phyloP scores from a whole-genome alignment of 1,140 invertebrate genomes.

The Platyura marginata region DNA sequence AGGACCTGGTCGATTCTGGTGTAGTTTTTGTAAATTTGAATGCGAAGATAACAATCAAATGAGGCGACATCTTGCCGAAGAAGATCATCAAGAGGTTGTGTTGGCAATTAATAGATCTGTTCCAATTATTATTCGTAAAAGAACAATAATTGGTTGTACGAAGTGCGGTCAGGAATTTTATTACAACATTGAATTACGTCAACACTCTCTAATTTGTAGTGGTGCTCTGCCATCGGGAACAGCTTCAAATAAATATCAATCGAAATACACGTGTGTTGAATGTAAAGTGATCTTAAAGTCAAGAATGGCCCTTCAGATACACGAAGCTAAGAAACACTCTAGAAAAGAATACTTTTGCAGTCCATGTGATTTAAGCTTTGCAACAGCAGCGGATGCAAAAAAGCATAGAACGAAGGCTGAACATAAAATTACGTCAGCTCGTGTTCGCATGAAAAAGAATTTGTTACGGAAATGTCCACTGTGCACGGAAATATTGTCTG shows the following conservation, averaged over 20 bases:
- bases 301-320: slow-evolving; percentile 41
- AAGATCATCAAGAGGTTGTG: slow-evolving; percentile 47
- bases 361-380: slow-evolving; percentile 42
- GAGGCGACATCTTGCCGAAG: slow-evolving; percentile 44
- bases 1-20: slow-evolving; percentile 41
- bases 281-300: slow-evolving; percentile 38
- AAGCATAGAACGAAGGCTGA: slow-evolving; percentile 41
- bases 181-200: slow-evolving; percentile 48
- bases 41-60: slow-evolving; percentile 43
- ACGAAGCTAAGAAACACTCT: slow-evolving; percentile 33
- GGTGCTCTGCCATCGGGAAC: slow-evolving; percentile 18
- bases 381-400: slow-evolving; percentile 36
- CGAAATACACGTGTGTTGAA: slow-evolving; percentile 33
- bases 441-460: slow-evolving; percentile 24
- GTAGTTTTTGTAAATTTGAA: slow-evolving; percentile 55
- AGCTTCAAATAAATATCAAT: slow-evolving; percentile 44
- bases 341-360: slow-evolving; percentile 43
- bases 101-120: slow-evolving; percentile 57
- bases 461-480: slow-evolving; percentile 17
- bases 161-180: slow-evolving; percentile 41
- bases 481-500: slow-evolving; percentile 21
- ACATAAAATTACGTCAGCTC: slow-evolving; percentile 33
- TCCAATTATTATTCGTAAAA: slow-evolving; percentile 56
- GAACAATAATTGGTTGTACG: slow-evolving; percentile 36
- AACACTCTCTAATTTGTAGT: slow-evolving; percentile 32